Evolutionary conservation across 2,113 vertebrate genomes (phyloP).

Genomic region (Fulica atra): DNA sequence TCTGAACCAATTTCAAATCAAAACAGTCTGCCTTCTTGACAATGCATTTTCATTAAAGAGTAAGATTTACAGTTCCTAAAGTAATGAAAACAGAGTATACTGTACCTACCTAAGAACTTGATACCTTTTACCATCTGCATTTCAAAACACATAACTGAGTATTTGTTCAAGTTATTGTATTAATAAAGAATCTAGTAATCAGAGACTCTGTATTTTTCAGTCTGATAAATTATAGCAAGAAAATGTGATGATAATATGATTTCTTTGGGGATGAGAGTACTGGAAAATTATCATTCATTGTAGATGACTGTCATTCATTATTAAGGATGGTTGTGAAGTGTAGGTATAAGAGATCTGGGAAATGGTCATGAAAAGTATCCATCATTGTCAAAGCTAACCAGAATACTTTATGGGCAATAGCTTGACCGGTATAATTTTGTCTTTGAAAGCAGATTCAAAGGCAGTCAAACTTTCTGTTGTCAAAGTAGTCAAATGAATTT

Average conservation of each 20-base stretch:
- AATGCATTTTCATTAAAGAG: background rate
- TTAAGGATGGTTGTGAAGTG: slow-evolving; percentile 40
- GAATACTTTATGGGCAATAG: background rate
- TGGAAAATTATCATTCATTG: slow-evolving; percentile 25
- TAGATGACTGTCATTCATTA: slow-evolving; percentile 53
- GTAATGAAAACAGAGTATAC: background rate
- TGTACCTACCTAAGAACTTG: background rate
- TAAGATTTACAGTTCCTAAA: background rate
- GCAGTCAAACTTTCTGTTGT: slow-evolving; percentile 41
- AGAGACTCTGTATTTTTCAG: background rate
- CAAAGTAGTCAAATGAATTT: slow-evolving; percentile 25
- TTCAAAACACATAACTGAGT: background rate
- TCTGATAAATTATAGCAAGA: slow-evolving; percentile 20
- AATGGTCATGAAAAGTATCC: slow-evolving; percentile 41
- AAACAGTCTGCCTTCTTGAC: background rate
- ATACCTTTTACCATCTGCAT: background rate
- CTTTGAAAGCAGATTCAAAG: slow-evolving; percentile 59
- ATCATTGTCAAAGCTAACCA: slow-evolving; percentile 48
- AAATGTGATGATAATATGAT: slow-evolving; percentile 14
- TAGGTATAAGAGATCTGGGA: slow-evolving; percentile 11
- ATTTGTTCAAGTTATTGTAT: background rate
- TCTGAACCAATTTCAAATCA: background rate
- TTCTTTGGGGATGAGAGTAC: background rate
- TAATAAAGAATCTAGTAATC: background rate
- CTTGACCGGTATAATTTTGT: slow-evolving; percentile 49